These are phyloP conservation scores for Aix galericulata DNA, from an alignment of 2,113 vertebrate species.

Conservation along the genomic window DNA sequence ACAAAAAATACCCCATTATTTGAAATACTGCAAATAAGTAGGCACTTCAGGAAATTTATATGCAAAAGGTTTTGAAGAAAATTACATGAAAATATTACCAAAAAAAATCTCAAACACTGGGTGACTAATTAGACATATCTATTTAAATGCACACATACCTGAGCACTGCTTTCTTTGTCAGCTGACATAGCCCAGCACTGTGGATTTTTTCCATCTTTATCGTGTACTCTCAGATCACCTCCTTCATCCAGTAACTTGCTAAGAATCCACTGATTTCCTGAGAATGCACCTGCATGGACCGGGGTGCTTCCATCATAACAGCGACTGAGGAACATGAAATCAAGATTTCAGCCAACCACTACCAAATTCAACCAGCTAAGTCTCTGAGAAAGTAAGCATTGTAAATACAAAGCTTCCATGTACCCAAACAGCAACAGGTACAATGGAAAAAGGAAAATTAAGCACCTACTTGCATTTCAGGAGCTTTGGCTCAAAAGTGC, in stretches of 20 bases:
- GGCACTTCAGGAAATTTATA: neutral
- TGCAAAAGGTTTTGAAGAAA: neutral
- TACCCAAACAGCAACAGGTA: neutral
- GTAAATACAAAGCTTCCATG: accelerated
- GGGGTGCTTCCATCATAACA: conserved; percentile 86
- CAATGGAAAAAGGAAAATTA: accelerated
- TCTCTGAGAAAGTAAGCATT: neutral
- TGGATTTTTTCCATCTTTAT: conserved; percentile 76
- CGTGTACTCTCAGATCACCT: conserved; percentile 85
- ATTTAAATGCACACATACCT: conserved; percentile 59
- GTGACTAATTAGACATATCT: neutral
- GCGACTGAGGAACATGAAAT: conserved; percentile 69
- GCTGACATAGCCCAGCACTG: conserved; percentile 81
- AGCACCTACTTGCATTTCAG: neutral
- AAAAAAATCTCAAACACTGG: neutral
- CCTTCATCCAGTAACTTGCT: conserved; percentile 83
- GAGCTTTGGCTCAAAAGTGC: neutral
- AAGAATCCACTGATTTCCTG: conserved; percentile 82
- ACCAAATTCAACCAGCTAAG: neutral
- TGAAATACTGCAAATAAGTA: neutral
- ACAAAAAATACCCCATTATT: neutral
- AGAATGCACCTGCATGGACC: conserved; percentile 87
- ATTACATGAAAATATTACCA: neutral
- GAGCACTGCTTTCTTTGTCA: conserved; percentile 72
- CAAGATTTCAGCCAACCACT: neutral